Evolutionary conservation across 2,888 invertebrate genomes (phyloP), one percentile per base, ranked within the genome.

Genomic region (Ceratothoa steindachneri): DNA sequence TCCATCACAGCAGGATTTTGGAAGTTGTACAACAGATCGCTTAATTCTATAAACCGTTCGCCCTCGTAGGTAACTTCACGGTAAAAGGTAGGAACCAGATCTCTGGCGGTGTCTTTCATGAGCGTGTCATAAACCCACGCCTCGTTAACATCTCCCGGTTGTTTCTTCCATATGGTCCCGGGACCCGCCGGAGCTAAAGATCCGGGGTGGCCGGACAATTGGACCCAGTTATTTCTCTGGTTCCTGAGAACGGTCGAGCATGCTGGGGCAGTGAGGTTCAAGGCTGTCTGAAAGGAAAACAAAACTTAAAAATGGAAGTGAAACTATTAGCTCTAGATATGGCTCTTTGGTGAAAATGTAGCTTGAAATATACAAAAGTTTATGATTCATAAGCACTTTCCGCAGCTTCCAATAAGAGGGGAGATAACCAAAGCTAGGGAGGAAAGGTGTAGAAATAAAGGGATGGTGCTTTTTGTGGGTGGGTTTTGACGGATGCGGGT

Each of bases 1-100:
- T 98, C 98, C 90, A 98, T 97, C 0, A 98, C 95, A 83, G 92
- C 91, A 0, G 96, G 96, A 85, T 97, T 93, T 82, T 88, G 87
- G 85, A 97, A 97, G 73, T 93, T 93, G 82, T 93, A 91, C 28
- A 97, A 86, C 24, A 98, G 87, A 85, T 98, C 96, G 86, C 97
- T 95, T 79, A 98, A 89, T 85, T 97, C 97, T 82, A 98, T 95
- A 85, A 95, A 98, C 80, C 84, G 83, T 81, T 85, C 85, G 30
- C 82, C 83, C 74, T 85, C 85, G 77, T 84, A 85, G 78, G 83
- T 83, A 41, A 86, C 90, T 83, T 94, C 91, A 66, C 94, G 88
- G 84, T 91, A 92, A 85, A 92, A 95, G 81, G 88, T 89, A 4
- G 96, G 95, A 73, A 94, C 90, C 81, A 93, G 89, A 80, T 89